Evolutionary conservation across 2,113 vertebrate genomes (phyloP).

Genomic region (Puffinus mauretanicus): DNA sequence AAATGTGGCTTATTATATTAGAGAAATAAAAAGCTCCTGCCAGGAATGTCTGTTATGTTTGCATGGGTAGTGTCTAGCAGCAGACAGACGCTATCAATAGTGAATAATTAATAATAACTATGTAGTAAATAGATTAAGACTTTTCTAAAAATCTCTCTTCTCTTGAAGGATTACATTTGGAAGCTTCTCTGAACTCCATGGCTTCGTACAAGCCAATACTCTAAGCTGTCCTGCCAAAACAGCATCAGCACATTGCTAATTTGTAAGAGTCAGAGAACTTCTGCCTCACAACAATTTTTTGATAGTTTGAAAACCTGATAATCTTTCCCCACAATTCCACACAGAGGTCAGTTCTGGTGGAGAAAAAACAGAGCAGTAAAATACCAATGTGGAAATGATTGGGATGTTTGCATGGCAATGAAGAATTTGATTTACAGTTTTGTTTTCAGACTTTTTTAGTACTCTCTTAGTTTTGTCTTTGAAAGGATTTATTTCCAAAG

Average conservation of each 20-base stretch:
- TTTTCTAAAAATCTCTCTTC: neutral
- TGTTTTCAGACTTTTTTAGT: slow-evolving; percentile 22
- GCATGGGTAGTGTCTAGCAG: neutral
- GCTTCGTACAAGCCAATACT: neutral
- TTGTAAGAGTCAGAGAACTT: neutral
- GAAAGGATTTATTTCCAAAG: neutral
- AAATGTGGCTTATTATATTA: neutral
- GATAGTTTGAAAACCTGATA: neutral
- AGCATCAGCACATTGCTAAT: neutral
- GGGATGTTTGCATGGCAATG: neutral
- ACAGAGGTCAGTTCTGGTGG: neutral
- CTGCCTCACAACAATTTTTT: neutral
- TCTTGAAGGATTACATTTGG: neutral
- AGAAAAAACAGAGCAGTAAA: neutral
- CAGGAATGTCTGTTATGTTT: neutral
- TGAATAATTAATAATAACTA: neutral
- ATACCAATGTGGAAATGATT: neutral
- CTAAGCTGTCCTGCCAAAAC: neutral
- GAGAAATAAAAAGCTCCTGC: neutral
- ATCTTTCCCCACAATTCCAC: neutral
- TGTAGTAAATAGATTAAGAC: neutral
- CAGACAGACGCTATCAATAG: neutral
- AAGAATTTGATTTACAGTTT: slow-evolving; percentile 38
- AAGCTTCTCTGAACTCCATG: neutral
- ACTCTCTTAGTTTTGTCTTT: neutral